phyloP scores from a whole-genome alignment of 2,888 invertebrate genomes.

The Campaea margaritaria region DNA sequence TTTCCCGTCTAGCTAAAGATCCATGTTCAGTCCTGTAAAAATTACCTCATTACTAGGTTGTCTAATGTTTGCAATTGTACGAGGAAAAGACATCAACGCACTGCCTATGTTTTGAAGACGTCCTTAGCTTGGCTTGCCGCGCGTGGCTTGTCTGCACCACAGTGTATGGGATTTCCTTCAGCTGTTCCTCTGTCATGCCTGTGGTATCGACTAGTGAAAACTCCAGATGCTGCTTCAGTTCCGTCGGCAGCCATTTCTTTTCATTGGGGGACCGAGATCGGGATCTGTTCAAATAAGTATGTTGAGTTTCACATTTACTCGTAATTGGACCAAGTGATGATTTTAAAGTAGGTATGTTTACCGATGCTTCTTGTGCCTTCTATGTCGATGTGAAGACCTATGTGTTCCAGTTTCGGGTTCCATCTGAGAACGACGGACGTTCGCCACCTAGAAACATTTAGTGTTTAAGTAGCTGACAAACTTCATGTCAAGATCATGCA shows the following conservation, averaged over 20 bases:
- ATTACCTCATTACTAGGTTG: constrained; percentile 6
- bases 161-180: constrained; percentile 95
- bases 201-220: constrained; percentile 95
- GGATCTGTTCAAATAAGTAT: constrained; percentile 59
- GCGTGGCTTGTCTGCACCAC: constrained; percentile 91
- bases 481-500: not conserved
- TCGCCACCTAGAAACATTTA: constrained; percentile 86
- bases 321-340: not conserved
- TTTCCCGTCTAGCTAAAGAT: constrained; percentile 75
- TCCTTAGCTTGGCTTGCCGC: constrained; percentile 84
- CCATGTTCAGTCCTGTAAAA: constrained; percentile 70
- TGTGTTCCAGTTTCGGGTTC: constrained; percentile 81
- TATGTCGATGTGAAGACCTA: constrained; percentile 85
- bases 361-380: constrained; percentile 86
- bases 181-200: constrained; percentile 94
- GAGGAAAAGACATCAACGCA: constrained; percentile 47
- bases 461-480: not conserved
- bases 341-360: constrained; percentile 47
- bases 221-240: constrained; percentile 94
- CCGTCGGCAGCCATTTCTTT: constrained; percentile 90
- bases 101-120: constrained; percentile 77
- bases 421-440: constrained; percentile 86
- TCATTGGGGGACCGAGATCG: constrained; percentile 90
- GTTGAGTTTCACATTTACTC: not conserved
- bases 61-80: constrained; percentile 4